phyloP scores from a whole-genome alignment of 2,797 vertebrate genomes.

The Buceros bicornis region DNA sequence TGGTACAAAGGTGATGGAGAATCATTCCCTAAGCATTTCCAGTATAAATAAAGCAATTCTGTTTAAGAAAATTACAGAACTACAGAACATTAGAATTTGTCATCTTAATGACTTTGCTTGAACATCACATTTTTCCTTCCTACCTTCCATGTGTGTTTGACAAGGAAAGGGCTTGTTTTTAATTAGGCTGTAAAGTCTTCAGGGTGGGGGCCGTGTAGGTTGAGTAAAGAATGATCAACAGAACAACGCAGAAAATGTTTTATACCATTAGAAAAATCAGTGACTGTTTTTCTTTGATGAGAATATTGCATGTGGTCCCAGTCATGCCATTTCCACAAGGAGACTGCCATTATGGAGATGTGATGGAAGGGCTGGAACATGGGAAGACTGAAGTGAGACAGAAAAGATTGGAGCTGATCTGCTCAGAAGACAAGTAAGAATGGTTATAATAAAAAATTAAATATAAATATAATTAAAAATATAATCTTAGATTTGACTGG shows the following conservation, averaged over 20 bases:
- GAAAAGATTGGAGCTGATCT: background rate
- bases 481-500: background rate
- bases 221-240: background rate
- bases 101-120: conserved; percentile 56
- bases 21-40: conserved; percentile 60
- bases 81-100: conserved; percentile 58
- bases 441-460: background rate
- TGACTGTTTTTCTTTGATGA: background rate
- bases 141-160: conserved; percentile 7
- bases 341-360: background rate
- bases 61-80: conserved; percentile 52
- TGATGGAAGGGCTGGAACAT: background rate
- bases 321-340: background rate
- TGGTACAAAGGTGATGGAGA: conserved; percentile 56
- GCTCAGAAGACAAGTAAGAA: background rate
- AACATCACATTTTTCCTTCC: conserved; percentile 53
- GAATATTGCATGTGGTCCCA: background rate
- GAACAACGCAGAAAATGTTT: conserved; percentile 13
- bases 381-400: background rate
- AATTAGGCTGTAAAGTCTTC: conserved; percentile 15
- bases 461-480: background rate
- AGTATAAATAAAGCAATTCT: conserved; percentile 64
- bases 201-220: background rate
- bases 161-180: conserved; percentile 5
- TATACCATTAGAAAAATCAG: background rate